Percentiles rank a stretch among this genome's conserved stretches.
Evolutionary conservation across 2,888 invertebrate species (phyloP).

Genomic region (Torymus tubicola): DNA sequence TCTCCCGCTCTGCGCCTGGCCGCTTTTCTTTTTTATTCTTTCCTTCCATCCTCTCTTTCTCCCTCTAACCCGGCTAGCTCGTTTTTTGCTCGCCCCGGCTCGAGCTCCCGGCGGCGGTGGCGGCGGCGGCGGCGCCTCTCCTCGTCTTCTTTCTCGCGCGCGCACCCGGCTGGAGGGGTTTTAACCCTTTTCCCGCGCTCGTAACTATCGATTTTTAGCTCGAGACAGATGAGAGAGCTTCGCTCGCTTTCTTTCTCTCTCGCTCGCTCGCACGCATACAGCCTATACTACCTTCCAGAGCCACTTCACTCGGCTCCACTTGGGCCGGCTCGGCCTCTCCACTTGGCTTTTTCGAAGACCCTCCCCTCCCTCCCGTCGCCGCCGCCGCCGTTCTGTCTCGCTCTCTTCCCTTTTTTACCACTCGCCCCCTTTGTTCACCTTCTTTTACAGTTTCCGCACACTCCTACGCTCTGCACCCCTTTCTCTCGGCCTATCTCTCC

Average conservation of each 20-base stretch:
- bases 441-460: conserved; percentile 52
- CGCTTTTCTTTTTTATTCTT: conserved; percentile 21
- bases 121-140: conserved; percentile 49
- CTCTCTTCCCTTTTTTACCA: conserved; percentile 57
- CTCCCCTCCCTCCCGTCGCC: conserved; percentile 57
- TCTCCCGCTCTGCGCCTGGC: not conserved
- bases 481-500: conserved; percentile 26
- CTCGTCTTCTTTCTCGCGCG: conserved; percentile 51
- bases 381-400: conserved; percentile 48
- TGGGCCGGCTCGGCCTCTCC: conserved; percentile 62
- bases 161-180: conserved; percentile 67
- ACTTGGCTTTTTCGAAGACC: conserved; percentile 61
- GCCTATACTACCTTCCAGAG: conserved; percentile 68
- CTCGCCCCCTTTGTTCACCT: conserved; percentile 53
- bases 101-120: conserved; percentile 27
- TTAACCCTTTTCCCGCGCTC: conserved; percentile 72
- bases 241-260: not conserved
- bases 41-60: conserved; percentile 62
- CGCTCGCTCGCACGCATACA: conserved; percentile 56
- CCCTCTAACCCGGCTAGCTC: conserved; percentile 52
- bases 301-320: conserved; percentile 70
- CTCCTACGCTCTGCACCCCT: conserved; percentile 39
- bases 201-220: conserved; percentile 74
- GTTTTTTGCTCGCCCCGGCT: conserved; percentile 64
- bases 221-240: conserved; percentile 66